Conservation (phyloP, 2,888 invertebrate genomes). For the Microplitis manilae region DNA sequence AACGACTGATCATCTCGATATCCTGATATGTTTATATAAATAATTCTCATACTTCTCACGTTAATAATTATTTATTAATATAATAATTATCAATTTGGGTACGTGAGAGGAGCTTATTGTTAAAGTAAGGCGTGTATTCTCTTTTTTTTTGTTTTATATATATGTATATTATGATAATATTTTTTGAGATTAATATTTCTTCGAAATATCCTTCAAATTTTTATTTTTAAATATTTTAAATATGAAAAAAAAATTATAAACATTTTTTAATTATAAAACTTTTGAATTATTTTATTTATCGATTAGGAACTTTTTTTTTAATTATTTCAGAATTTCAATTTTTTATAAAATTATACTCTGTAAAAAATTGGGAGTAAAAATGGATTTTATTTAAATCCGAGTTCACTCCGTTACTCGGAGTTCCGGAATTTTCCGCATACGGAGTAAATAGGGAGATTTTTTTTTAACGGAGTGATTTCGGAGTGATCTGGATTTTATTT, state of each 20-base stretch:
- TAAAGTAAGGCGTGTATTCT: conserved; percentile 27
- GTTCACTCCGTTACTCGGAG: no score
- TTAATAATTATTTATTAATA: background rate
- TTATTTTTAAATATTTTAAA: conserved; percentile 8
- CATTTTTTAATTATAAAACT: background rate
- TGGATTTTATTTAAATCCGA: no score
- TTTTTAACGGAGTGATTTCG: no score
- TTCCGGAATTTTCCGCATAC: no score
- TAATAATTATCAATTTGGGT: conserved; percentile 5
- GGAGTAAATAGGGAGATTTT: no score
- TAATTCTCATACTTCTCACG: background rate
- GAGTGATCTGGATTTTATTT: no score
- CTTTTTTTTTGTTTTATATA: background rate
- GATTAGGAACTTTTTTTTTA: background rate
- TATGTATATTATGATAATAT: background rate
- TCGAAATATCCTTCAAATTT: conserved; percentile 6
- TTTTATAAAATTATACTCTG: background rate
- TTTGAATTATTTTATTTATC: background rate
- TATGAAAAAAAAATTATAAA: conserved; percentile 6
- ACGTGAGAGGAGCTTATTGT: conserved; percentile 37
- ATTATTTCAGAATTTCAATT: background rate
- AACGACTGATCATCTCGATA: conserved; percentile 45
- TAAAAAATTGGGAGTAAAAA: no score
- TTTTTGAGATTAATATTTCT: background rate
- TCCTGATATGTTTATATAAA: conserved; percentile 54